These are phyloP conservation scores for Corythaeola cristata DNA, from an alignment of 2,113 vertebrate genomes.

Conservation along the genomic window DNA sequence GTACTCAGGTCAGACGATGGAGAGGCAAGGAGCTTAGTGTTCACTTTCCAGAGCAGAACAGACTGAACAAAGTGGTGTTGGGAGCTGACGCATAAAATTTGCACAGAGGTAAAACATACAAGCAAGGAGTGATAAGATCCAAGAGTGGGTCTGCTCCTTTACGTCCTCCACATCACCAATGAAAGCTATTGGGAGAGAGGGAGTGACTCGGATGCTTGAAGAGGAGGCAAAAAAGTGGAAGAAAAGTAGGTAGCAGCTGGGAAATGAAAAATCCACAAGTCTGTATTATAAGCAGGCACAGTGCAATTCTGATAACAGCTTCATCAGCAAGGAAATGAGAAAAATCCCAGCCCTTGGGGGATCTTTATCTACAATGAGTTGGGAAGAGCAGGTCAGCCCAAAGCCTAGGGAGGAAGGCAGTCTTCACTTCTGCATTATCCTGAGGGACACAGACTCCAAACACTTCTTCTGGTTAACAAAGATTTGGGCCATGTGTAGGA, in stretches of 20 bases:
- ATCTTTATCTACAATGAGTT: background rate
- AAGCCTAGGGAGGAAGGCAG: background rate
- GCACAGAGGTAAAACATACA: too few relatives aligned
- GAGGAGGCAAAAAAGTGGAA: background rate
- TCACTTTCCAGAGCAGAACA: background rate
- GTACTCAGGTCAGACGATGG: background rate
- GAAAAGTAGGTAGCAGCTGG: background rate
- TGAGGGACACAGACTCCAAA: background rate
- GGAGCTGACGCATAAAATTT: background rate
- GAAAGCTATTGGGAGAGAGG: background rate
- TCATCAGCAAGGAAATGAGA: background rate
- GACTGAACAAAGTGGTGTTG: background rate
- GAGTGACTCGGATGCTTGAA: background rate
- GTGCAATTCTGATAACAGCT: background rate
- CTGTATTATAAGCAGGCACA: background rate
- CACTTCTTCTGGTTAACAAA: background rate
- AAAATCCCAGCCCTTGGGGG: background rate
- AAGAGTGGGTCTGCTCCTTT: background rate
- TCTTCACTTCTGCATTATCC: background rate
- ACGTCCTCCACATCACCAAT: background rate
- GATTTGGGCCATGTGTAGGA: background rate
- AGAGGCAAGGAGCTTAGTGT: background rate
- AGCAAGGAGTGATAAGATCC: background rate
- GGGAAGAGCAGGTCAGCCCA: background rate
- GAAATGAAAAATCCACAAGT: background rate